Evolutionary conservation across 2,113 vertebrate genomes (phyloP), one percentile per base, ranked within the genome.

Genomic region (Pardalotus punctatus): DNA sequence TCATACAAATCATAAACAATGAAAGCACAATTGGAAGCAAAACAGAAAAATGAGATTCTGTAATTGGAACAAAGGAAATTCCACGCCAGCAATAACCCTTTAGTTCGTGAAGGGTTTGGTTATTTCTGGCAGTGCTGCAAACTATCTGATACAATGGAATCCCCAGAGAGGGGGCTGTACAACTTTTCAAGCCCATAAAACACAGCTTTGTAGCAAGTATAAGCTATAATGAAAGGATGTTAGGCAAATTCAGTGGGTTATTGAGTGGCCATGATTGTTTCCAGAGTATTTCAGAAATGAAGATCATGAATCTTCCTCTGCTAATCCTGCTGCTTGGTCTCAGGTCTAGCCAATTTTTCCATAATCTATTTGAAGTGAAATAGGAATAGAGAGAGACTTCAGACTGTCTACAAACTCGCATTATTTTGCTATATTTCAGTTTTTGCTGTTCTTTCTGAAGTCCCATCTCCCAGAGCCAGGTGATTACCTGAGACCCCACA

Each of bases 11-110:
- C 85, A 84, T 95, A 92, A 95, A 91, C 95, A 96, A 64, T 60
- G 62, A 92, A 96, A 94, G 92, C 64, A 88, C 90, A 94, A 91
- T 85, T 87, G 93, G 87, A 95, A 94, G 74, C 90, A 90, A 94
- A 79, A 80, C 45, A 88, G 91, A 95, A 96, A 96, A 96, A 92
- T 62, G 74, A 90, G 94, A 93, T 88, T 73, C 96, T 81, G 86
- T 96, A 93, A 91, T 94, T 93, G 94, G 84, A 88, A 88, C 93
- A 94, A 96, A 96, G 64, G 71, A 85, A 80, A 94, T 83, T 94
- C 94, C 64, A 40, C 91, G 81, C 93, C 90, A 95, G 90, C 65
- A 93, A 88, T 96, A 90, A 92, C 92, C 94, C 90, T 93, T 90
- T 72, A 87, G 81, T 64, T 96, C 54, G 21, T 70, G 74, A 87